Percentiles rank a stretch among this genome's conserved stretches.
Evolutionary conservation across 2,797 vertebrate genomes (phyloP).

Genomic region (Phataginus tricuspis): DNA sequence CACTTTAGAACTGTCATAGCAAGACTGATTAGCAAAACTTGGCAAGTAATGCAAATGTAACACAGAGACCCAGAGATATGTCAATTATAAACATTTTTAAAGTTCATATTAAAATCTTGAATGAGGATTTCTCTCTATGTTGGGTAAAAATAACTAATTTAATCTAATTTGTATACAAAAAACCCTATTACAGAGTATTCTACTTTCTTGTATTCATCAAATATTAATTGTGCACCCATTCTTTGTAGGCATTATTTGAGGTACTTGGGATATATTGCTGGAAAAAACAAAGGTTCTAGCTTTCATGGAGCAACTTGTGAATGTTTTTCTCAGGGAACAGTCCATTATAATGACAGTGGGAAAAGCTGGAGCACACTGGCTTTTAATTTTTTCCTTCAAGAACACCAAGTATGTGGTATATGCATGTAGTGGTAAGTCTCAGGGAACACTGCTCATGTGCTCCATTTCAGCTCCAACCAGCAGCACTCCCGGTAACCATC

Average conservation of each 20-base stretch:
- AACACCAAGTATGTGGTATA: background rate
- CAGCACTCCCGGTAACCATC: background rate
- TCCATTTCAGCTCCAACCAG: background rate
- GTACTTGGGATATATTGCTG: background rate
- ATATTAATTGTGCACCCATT: background rate
- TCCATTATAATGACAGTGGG: background rate
- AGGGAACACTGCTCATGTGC: background rate
- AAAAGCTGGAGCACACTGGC: background rate
- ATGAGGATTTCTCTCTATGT: background rate
- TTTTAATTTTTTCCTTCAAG: background rate
- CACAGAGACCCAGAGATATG: background rate
- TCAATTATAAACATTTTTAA: background rate
- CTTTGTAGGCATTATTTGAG: background rate
- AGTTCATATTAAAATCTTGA: slow-evolving; percentile 28
- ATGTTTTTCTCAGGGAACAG: background rate
- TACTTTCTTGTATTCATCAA: slow-evolving; percentile 7
- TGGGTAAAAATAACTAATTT: background rate
- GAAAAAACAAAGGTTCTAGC: background rate
- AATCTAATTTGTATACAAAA: background rate
- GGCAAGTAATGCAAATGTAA: background rate
- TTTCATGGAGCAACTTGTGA: background rate
- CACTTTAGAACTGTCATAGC: background rate
- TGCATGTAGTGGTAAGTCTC: background rate
- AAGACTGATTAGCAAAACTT: background rate
- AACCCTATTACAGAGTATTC: background rate